These are phyloP conservation scores for Plumapathes pennacea DNA, from an alignment of 92 coral and sea anemone genomes.

Conservation along the genomic window DNA sequence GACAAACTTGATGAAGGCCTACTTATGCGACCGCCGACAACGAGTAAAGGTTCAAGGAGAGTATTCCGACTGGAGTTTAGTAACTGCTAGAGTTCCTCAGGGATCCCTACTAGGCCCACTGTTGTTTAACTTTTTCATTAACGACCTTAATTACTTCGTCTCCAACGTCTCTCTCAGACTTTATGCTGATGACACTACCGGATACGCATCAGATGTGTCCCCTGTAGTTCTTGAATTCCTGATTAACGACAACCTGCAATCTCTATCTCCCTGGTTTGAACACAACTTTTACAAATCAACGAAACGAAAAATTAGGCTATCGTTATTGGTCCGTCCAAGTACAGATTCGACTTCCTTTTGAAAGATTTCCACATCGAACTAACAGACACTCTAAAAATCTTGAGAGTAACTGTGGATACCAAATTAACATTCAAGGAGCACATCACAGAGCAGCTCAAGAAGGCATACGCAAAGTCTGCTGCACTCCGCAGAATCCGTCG, in stretches of 20 bases:
- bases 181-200: conserved; percentile 35
- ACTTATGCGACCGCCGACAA: conserved; percentile 8
- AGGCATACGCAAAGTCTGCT: conserved; percentile 16
- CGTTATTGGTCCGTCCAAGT: conserved; percentile 12
- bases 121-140: conserved; percentile 19
- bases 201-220: conserved; percentile 20
- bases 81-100: conserved; percentile 9
- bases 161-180: conserved; percentile 20
- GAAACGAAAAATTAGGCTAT: conserved; percentile 36
- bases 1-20: conserved; percentile 12
- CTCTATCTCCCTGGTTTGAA: conserved; percentile 18
- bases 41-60: conserved; percentile 12
- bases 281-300: conserved; percentile 7
- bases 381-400: conserved; percentile 2
- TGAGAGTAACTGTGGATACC: conserved; percentile 15
- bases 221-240: conserved; percentile 11
- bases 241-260: conserved; percentile 14
- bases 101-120: conserved; percentile 13
- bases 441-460: conserved; percentile 12
- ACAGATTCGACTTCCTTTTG: neutral
- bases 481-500: conserved; percentile 5
- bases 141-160: conserved; percentile 4
- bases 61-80: conserved; percentile 13
- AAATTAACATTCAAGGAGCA: conserved; percentile 1
- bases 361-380: neutral